A percentile compares a stretch with the other conserved stretches of the same genome.
Evolutionary conservation across 1,140 invertebrate species (phyloP).

Genomic region (Medauroidea extradentata): DNA sequence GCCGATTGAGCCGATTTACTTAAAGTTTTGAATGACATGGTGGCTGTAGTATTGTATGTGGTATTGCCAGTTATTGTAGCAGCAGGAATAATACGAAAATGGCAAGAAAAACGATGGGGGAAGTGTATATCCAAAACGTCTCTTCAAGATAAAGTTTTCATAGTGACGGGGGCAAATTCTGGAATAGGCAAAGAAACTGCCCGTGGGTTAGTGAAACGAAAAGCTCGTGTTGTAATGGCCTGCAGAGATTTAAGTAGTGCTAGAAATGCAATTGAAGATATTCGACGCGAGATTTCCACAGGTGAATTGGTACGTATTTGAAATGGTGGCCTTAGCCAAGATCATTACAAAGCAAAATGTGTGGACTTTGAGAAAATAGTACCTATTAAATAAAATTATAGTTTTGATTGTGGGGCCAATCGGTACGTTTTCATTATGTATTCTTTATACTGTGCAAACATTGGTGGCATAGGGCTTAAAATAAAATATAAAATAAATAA

Average conservation of each 20-base stretch:
- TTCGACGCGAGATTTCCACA: conserved; percentile 47
- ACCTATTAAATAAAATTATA: no score
- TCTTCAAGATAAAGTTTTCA: conserved; percentile 56
- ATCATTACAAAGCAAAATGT: no score
- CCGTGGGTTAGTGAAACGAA: conserved; percentile 56
- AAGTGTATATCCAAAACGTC: conserved; percentile 40
- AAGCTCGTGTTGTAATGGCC: conserved; percentile 68
- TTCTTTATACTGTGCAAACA: no score
- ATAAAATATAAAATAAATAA: no score
- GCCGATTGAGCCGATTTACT: no score
- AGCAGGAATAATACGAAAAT: conserved; percentile 44
- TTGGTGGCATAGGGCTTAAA: no score
- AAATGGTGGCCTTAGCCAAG: no score
- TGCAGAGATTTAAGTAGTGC: conserved; percentile 61
- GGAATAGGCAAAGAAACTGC: conserved; percentile 76
- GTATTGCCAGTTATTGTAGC: conserved; percentile 40
- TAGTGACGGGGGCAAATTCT: conserved; percentile 76
- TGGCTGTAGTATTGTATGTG: conserved; percentile 39
- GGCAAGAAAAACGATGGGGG: conserved; percentile 46
- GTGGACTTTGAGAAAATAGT: no score
- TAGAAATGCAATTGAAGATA: conserved; percentile 54
- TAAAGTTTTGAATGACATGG: no score
- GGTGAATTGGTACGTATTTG: conserved; percentile 60
- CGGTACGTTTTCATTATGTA: no score
- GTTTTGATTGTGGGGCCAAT: no score